Base-by-base conservation (phyloP, 2,113 vertebrate species). In the Axis porcinus region DNA sequence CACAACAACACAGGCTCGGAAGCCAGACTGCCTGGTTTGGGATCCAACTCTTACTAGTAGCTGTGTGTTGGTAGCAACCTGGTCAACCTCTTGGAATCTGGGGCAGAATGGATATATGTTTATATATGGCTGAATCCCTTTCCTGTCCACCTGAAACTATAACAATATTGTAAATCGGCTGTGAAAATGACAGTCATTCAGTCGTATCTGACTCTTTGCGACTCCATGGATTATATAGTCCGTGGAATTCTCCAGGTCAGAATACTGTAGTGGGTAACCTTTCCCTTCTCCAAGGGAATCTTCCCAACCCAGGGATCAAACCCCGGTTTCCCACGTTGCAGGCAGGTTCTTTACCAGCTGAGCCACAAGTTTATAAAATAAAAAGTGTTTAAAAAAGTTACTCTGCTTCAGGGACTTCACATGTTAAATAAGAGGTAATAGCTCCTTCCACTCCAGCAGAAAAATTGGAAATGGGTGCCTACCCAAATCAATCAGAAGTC, bases 131-230 rank as follows among this genome's bases (percentile, higher is more conserved):
- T 40, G 67, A 70, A 40, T 40, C 64, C 9, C 64, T 70, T 70
- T 70, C 17, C n/a, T 21, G 64, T 70, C 17, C 17, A n/a, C 64
- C 33, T 70, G 64, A 36, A 70, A 70, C n/a, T 36, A 36, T 21
- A n/a, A 12, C 64, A 70, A 70, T n/a, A 36, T n/a, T 70, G 16
- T 23, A 70, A 70, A 70, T 36, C 2, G 0, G n/a, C 64, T 21
- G n/a, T 36, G n/a, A 64, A 62, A 62, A 15, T 62, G 60, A 62
- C n/a, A 9, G 62, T 64, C 62, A 4, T 64, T 64, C 62, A n/a
- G 62, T 64, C 2, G 0, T n/a, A 7, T n/a, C 16, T 0, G 7
- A 67, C 62, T n/a, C 33, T 64, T 64, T 67, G 62, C 4, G 0
- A 67, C n/a, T 70, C 33, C 64, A 11, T 19, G 9, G 62, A n/a